Evolutionary conservation across 2,797 vertebrate species (phyloP), one percentile per base, ranked within the genome.

Genomic region (Muraenolepis orangiensis): DNA sequence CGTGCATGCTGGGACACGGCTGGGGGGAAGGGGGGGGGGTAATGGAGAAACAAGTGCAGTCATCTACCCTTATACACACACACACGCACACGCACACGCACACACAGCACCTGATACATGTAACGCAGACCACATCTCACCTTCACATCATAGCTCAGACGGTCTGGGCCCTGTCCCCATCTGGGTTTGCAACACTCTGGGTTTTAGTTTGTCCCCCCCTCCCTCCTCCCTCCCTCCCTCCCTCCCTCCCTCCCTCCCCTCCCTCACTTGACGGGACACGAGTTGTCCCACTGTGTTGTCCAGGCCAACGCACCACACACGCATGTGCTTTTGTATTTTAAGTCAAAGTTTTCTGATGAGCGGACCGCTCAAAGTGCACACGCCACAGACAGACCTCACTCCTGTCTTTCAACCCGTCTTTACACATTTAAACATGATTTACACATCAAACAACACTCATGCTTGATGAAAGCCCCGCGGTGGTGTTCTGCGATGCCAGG

Each of bases 111-210:
- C 90, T 89, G 85, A 94, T 95, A 94, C 94, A 94, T 92, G 92
- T 94, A 93, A 93, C 95, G 95, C 93, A 94, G 93, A 94, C 84
- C 78, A 78, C 88, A 83, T 84, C 89, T 79, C 70, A 84, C 85
- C 82, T 82, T 86, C 71, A 87, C 87, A 86, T 92, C 87, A 91
- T 90, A 90, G 87, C 31, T 8, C 77, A 87, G 87, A 84, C 87
- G 85, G 82, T 90, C 87, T 90, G 84, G 89, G 86, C 89, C 83
- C 72, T 26, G 1, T 77, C 81, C 77, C 74, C 85, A 81, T 91
- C 84, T 89, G 84, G 81, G 80, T 82, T 88, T 90, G 82, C 82
- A 87, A 83, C 74, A 42, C 1, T 84, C 80, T 80, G 83, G 77
- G 81, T 29, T 31, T 29, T 18, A n/a, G n/a, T n/a, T n/a, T n/a